Percentiles rank a stretch among this genome's conserved stretches.
phyloP scores from a whole-genome alignment of 2,888 invertebrate genomes.

The Stenurella melanura region DNA sequence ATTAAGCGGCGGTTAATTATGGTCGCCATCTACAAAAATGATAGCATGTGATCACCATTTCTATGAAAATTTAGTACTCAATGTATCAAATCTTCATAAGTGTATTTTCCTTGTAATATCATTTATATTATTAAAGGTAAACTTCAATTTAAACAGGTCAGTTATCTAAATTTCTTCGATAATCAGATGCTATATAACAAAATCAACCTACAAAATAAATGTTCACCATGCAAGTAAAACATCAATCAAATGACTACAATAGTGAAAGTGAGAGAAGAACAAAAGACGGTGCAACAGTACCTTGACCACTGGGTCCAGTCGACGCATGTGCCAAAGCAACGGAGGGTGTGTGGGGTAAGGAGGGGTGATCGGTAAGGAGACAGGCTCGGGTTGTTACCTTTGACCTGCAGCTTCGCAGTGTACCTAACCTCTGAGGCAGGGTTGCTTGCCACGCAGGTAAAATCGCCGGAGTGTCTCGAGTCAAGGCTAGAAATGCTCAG shows the following conservation, averaged over 20 bases:
- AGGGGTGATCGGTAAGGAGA: slow-evolving; percentile 59
- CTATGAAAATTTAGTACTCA: neutral
- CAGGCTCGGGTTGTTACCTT: slow-evolving; percentile 80
- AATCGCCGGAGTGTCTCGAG: slow-evolving; percentile 85
- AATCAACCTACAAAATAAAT: slow-evolving; percentile 47
- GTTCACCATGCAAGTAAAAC: slow-evolving; percentile 50
- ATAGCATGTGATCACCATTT: slow-evolving; percentile 36
- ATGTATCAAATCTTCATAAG: no score
- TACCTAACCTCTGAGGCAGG: slow-evolving; percentile 87
- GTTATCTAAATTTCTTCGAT: neutral
- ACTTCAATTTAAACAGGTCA: no score
- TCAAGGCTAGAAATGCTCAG: slow-evolving; percentile 86
- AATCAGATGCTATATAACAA: slow-evolving; percentile 30
- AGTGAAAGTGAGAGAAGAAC: slow-evolving; percentile 62
- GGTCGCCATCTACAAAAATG: slow-evolving; percentile 52
- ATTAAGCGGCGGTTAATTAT: slow-evolving; percentile 58
- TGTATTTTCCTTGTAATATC: no score
- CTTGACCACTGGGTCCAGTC: slow-evolving; percentile 75
- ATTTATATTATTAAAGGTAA: no score
- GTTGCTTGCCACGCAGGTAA: slow-evolving; percentile 87
- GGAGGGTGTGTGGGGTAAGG: slow-evolving; percentile 67
- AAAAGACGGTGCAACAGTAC: slow-evolving; percentile 81
- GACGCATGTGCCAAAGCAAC: slow-evolving; percentile 80
- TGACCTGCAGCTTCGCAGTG: slow-evolving; percentile 87
- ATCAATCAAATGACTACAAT: slow-evolving; percentile 51